Evolutionary conservation across 2,113 vertebrate species (phyloP), one percentile per base, ranked within the genome.

Genomic region (Lycaon pictus): DNA sequence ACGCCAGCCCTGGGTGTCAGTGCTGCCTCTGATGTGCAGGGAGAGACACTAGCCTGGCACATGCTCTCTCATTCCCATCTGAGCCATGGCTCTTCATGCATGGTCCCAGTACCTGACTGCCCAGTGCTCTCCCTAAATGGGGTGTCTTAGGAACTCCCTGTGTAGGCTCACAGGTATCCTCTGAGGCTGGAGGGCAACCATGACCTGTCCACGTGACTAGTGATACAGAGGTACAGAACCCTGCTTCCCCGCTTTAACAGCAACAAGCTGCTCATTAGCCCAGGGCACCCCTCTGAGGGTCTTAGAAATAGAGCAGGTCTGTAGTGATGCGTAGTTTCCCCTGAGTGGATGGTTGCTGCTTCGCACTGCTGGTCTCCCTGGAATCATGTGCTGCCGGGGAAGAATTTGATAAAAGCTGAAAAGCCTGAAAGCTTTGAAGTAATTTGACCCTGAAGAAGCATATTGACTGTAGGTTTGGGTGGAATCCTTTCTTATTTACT

Each of bases 1-100:
- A 29, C 51, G n/a, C 16, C 7, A 5, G 5, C 12, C 17, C 22
- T 25, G 32, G 11, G 20, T 0, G 0, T 37, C 60, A 1, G 11
- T 7, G 37, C 76, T 60, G 48, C 20, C 51, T 23, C 10, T 25
- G 8, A 69, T 43, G 56, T 65, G 7, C 32, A 37, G 27, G 43
- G n/a, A 43, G 25, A 27, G 11, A 5, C n/a, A 3, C 62, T 5
- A 10, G 48, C 11, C 5, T 23, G 3, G 29, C 32, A 48, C 3
- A 1, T 7, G 25, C 51, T 65, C 25, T 2, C 7, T 23, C 20
- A 0, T 11, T 80, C 48, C 43, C 48, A 3, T 48, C 25, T 58
- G 69, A 51, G 27, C 32, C 32, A 27, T 17, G 23, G 43, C 6
- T 67, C 29, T 74, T 35, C 5, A 62, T 51, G 29, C 25, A 15